Conservation (phyloP, 2,888 invertebrate species). For the Endotricha flammealis region DNA sequence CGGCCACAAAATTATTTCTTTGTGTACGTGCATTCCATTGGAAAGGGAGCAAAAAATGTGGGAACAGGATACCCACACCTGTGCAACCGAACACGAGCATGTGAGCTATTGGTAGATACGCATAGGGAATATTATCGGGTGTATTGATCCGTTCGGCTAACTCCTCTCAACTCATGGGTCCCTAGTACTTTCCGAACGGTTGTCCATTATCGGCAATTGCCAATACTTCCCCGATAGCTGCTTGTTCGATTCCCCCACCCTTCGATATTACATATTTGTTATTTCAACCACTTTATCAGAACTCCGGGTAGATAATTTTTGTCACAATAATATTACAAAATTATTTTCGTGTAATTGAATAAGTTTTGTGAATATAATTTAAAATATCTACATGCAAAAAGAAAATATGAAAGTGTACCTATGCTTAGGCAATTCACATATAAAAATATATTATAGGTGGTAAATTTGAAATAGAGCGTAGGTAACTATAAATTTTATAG, state of each 20-base stretch:
- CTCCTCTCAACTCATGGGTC: slow-evolving; percentile 36
- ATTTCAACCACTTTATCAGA: too few species aligned
- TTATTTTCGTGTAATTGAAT: too few species aligned
- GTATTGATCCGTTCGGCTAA: slow-evolving; percentile 65
- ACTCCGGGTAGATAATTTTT: too few species aligned
- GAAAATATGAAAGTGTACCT: too few species aligned
- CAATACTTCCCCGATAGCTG: slow-evolving; percentile 47
- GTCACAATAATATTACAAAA: too few species aligned
- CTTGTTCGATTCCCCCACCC: slow-evolving; percentile 12
- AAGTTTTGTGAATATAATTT: too few species aligned
- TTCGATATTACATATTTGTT: too few species aligned
- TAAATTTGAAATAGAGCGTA: too few species aligned
- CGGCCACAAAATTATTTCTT: background rate
- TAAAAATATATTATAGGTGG: too few species aligned
- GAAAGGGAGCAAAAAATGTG: slow-evolving; percentile 7
- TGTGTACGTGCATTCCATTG: background rate
- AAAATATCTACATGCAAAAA: too few species aligned
- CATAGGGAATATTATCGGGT: slow-evolving; percentile 28
- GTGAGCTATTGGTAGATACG: slow-evolving; percentile 19
- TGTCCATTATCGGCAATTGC: slow-evolving; percentile 70
- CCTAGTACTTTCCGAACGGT: slow-evolving; percentile 72
- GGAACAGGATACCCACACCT: slow-evolving; percentile 9
- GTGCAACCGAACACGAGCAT: slow-evolving; percentile 6
- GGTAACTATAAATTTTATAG: too few species aligned
- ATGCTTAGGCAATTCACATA: too few species aligned